Evolutionary conservation across 2,888 invertebrate genomes (phyloP), one percentile per base, ranked within the genome.

Genomic region (Rhorus exstirpatorius): DNA sequence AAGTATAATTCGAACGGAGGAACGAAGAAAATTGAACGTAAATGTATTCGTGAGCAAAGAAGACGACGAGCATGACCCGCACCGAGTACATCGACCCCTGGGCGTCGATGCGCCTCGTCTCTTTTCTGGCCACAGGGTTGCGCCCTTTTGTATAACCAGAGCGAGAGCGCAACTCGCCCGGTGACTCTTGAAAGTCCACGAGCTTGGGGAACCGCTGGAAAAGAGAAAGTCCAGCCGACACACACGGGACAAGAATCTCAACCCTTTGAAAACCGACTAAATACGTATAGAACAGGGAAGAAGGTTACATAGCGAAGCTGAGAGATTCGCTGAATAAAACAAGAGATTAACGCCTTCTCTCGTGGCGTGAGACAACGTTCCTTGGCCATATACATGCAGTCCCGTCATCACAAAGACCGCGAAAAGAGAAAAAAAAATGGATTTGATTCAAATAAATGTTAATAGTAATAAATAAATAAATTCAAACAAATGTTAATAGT

Each of bases 241-340:
- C 41, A 53, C n/a, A n/a, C n/a, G n/a, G n/a, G n/a, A 53, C 24
- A 35, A 58, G 67, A 67, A 8, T n/a, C 46, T 61, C 51, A 70
- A 49, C 67, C 77, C 79, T 75, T 76, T 83, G 72, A 53, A 72
- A 72, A 65, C 51, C 14, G 55, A 65, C 44, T 68, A 61, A 6
- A 26, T 51, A 65, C 10, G 17, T 17, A 55, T 31, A 17, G 4
- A 31, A 1, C 6, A 51, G 44, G 31, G 58, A 17, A 19, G 31
- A 35, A 61, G 67, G 49, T 38, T 6, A 60, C 74, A 58, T 65
- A 61, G 49, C 75, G 10, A 24, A 76, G 76, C 74, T 51, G 51
- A 75, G 83, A 83, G 83, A 83, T 61, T 74, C 81, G 67, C 76
- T 87, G 86, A 86, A 87, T 87, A 87, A 87, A 85, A 84, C 84